These are phyloP conservation scores for Yponomeuta cagnagella DNA, from an alignment of 2,888 invertebrate species.

Conservation along the genomic window DNA sequence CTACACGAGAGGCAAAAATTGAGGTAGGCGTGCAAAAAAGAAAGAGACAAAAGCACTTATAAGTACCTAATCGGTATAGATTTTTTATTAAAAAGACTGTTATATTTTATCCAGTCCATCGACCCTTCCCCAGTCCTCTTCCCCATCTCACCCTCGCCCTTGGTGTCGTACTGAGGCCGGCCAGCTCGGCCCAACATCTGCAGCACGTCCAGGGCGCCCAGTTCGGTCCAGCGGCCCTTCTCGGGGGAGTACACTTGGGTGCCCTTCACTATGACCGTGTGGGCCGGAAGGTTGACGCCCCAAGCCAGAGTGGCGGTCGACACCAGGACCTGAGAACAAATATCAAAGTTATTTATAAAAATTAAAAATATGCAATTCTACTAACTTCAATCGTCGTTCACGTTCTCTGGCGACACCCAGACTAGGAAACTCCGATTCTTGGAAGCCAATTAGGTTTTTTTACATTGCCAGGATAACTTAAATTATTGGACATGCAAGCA, in stretches of 20 bases:
- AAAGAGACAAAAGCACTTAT: too few species aligned
- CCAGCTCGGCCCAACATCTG: conserved; percentile 99
- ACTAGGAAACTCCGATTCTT: too few species aligned
- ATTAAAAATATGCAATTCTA: too few species aligned
- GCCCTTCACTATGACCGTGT: conserved; percentile 97
- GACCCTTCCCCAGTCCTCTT: conserved; percentile 98
- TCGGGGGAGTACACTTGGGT: conserved; percentile 98
- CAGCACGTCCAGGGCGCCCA: conserved; percentile 97
- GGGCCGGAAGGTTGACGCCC: conserved; percentile 99
- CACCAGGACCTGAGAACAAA: conserved; percentile 82
- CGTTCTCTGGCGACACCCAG: too few species aligned
- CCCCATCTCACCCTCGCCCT: conserved; percentile 90
- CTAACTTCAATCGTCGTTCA: too few species aligned
- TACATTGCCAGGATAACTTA: too few species aligned
- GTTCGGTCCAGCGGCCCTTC: conserved; percentile 95
- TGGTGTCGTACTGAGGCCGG: conserved; percentile 98
- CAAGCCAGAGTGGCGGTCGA: conserved; percentile 99
- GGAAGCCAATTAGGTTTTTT: too few species aligned
- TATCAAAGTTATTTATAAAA: neutral
- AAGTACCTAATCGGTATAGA: too few species aligned
- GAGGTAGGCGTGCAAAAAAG: too few species aligned
- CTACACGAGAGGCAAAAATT: too few species aligned
- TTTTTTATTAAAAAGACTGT: too few species aligned
- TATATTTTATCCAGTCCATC: conserved; percentile 85
- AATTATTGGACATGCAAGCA: too few species aligned